These are phyloP conservation scores for Myodes glareolus DNA, from an alignment of 2,113 vertebrate species.

Conservation along the genomic window DNA sequence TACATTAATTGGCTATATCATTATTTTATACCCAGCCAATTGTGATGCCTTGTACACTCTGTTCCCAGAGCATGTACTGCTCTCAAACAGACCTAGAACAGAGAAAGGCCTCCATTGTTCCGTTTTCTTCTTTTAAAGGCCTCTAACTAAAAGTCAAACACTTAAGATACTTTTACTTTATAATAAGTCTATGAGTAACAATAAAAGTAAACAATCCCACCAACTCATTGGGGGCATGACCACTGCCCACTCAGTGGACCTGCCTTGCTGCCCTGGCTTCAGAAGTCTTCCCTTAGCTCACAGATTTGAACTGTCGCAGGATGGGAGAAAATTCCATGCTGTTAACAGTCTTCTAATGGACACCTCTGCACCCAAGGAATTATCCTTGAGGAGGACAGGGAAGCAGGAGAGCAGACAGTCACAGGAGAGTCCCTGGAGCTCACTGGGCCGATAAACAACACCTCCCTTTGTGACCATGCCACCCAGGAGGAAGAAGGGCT, in stretches of 20 bases:
- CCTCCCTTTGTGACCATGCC: conserved; percentile 56
- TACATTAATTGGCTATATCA: not conserved
- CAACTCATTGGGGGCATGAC: not conserved
- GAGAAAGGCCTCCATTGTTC: not conserved
- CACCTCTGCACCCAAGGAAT: not conserved
- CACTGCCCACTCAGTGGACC: not conserved
- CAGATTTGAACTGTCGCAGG: not conserved
- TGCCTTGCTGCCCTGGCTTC: not conserved
- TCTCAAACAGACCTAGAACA: not conserved
- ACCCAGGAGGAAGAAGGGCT: conserved; percentile 77
- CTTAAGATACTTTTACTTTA: conserved; percentile 45
- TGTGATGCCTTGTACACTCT: not conserved
- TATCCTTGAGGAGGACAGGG: not conserved
- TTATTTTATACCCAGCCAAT: not conserved
- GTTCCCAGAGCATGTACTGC: not conserved
- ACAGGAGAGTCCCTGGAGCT: not conserved
- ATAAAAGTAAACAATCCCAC: not conserved
- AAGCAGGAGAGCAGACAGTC: not conserved
- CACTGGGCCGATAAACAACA: not conserved
- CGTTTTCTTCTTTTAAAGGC: not conserved
- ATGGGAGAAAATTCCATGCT: not conserved
- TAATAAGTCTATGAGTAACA: not conserved
- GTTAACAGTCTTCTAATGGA: not conserved
- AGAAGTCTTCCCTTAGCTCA: not conserved
- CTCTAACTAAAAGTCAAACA: conserved; percentile 32